phyloP scores from a whole-genome alignment of 2,113 vertebrate genomes.

The Cyprinodon variegatus region DNA sequence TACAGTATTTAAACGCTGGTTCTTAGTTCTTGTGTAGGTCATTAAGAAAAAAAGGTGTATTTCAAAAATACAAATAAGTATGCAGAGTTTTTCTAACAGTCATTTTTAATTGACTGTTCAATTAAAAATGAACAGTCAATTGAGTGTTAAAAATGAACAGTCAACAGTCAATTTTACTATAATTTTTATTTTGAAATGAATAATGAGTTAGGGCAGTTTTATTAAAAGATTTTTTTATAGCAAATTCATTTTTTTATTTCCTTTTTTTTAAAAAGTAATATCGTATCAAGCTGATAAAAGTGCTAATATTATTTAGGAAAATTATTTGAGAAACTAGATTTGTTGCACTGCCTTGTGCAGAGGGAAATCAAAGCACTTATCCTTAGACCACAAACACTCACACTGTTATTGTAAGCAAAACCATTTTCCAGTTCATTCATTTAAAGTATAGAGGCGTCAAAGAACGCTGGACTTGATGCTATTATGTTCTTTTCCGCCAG shows the following conservation, averaged over 20 bases:
- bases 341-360: not conserved
- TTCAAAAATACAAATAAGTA: too few relatives aligned
- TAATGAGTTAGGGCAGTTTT: too few relatives aligned
- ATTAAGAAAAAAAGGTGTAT: too few relatives aligned
- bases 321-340: not conserved
- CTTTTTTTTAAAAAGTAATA: not conserved
- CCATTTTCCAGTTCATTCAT: not conserved
- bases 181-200: too few relatives aligned
- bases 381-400: not conserved
- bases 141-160: too few relatives aligned
- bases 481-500: conserved; percentile 12
- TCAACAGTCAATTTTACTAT: too few relatives aligned
- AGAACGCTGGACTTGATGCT: conserved; percentile 1
- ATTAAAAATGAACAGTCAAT: too few relatives aligned
- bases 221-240: too few relatives aligned
- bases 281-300: not conserved
- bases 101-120: too few relatives aligned
- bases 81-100: too few relatives aligned
- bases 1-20: too few relatives aligned
- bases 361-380: not conserved
- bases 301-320: not conserved
- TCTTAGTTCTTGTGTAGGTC: too few relatives aligned
- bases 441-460: not conserved
- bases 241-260: not conserved
- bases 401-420: not conserved